Base-by-base conservation (phyloP, 2,888 invertebrate genomes). In the Galerucella nymphaeae region DNA sequence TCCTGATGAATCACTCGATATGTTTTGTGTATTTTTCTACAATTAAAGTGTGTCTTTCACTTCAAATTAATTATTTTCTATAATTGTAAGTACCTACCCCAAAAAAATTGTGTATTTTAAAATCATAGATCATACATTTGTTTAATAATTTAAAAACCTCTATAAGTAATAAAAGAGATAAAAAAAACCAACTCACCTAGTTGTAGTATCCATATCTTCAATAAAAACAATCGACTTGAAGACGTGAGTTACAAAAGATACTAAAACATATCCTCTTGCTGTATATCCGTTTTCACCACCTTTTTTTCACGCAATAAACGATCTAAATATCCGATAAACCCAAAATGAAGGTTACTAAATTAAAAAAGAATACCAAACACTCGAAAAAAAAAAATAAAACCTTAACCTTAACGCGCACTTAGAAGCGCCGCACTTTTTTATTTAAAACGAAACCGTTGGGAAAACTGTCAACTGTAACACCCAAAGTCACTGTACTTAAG, bases 231-330 rank as follows among this genome's bases (percentile, higher is more conserved):
- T 66, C 23, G 66, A 64, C 59, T 48, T 18, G 62, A 50, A 68
- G 42, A 61, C 63, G 63, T 69, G 57, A 69, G 55, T 78, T 78
- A 72, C 77, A 74, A 77, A 79, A 79, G 75, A 69, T 55, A 68
- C 77, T 77, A 70, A 38, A 75, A 71, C 74, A 75, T 74, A 76
- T 79, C 79, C 78, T 79, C 75, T 78, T 77, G 74, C 77, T 72
- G 75, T 75, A 76, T 75, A 68, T 76, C 75, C 74, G 78, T 76
- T 79, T 79, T 78, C 79, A 72, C 75, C 79, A 79, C 78, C 70
- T 70, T 58, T 45, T 59, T 69, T 64, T 72, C 75, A 68, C 76
- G 77, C 76, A 77, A 75, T 66, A 69, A 18, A 55, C 38, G 66
- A 68, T 71, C 61, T 16, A 66, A 67, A 42, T 18, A 59, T n/a